These are phyloP conservation scores for Acanthoscelides obtectus DNA, from an alignment of 2,888 invertebrate species.

Conservation along the genomic window DNA sequence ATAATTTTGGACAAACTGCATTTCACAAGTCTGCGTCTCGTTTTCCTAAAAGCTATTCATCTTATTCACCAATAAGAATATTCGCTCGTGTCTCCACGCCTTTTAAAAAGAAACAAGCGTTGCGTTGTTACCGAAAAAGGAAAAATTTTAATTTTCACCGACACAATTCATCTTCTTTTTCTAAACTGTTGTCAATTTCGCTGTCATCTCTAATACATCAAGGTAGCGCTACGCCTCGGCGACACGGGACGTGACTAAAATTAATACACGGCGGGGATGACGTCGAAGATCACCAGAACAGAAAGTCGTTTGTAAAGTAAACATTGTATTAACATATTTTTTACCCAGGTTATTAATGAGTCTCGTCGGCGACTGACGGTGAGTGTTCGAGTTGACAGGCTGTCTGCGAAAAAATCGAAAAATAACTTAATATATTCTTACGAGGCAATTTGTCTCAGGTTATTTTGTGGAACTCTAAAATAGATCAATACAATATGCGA, in stretches of 20 bases:
- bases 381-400: constrained; percentile 8
- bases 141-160: constrained; percentile 42
- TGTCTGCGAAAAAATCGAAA: constrained; percentile 1
- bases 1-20: too few relatives aligned
- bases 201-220: constrained; percentile 48
- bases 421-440: neutral
- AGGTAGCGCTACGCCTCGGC: constrained; percentile 35
- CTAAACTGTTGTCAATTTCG: constrained; percentile 46
- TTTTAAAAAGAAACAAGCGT: constrained; percentile 27
- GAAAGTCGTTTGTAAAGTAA: constrained; percentile 37
- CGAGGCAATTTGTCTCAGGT: neutral
- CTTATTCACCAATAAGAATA: neutral
- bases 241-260: constrained; percentile 45
- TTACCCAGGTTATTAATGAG: constrained; percentile 19
- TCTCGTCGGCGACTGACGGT: neutral
- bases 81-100: constrained; percentile 1
- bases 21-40: too few relatives aligned
- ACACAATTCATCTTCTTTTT: constrained; percentile 45
- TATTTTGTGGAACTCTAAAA: neutral
- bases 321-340: constrained; percentile 34
- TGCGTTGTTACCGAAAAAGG: constrained; percentile 28
- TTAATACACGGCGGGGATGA: constrained; percentile 36
- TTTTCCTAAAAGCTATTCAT: neutral
- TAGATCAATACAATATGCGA: neutral
- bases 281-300: constrained; percentile 34